These are phyloP conservation scores for Marasmarcha lunaedactyla DNA, from an alignment of 2,888 invertebrate species.

Conservation along the genomic window DNA sequence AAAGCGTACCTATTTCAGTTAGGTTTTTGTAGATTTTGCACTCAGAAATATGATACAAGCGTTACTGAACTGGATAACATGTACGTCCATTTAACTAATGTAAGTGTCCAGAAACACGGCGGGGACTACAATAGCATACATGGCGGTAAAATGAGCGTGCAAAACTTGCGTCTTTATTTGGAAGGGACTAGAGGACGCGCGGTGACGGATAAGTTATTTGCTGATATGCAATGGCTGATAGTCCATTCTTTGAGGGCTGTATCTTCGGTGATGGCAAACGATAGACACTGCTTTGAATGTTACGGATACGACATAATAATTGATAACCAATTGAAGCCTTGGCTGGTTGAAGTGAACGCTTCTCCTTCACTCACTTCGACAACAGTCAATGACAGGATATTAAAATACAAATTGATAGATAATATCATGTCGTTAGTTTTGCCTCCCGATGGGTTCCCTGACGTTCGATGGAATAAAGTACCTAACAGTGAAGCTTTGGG, in stretches of 20 bases:
- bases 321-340: constrained; percentile 93
- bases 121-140: constrained; percentile 94
- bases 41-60: constrained; percentile 93
- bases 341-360: constrained; percentile 95
- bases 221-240: constrained; percentile 89
- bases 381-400: constrained; percentile 91
- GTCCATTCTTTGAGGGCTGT: constrained; percentile 95
- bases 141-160: constrained; percentile 94
- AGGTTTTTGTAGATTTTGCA: constrained; percentile 96
- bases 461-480: constrained; percentile 89
- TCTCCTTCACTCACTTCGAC: constrained; percentile 95
- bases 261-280: constrained; percentile 92
- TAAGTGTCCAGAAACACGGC: constrained; percentile 97
- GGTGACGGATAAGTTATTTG: constrained; percentile 89
- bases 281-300: constrained; percentile 92
- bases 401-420: constrained; percentile 94
- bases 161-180: constrained; percentile 89
- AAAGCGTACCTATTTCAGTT: constrained; percentile 93
- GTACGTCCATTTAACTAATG: constrained; percentile 96
- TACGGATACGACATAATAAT: constrained; percentile 98
- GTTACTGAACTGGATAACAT: constrained; percentile 90
- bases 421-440: constrained; percentile 92
- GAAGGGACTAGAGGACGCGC: constrained; percentile 91
- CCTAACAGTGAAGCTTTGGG: constrained; percentile 81
- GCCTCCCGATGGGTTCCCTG: constrained; percentile 89